Evolutionary conservation across 2,797 vertebrate genomes (phyloP).

Genomic region (Myotis findleyi): DNA sequence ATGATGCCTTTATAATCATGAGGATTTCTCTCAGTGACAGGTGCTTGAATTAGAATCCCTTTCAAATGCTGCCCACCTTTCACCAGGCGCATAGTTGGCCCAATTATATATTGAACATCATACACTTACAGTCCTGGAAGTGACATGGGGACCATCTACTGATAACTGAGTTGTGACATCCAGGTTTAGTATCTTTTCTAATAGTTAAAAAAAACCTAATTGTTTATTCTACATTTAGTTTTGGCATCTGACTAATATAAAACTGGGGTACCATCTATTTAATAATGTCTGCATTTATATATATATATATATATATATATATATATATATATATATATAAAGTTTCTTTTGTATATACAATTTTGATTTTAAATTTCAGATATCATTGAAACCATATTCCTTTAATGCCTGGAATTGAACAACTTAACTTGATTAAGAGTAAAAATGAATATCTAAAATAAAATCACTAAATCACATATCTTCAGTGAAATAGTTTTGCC

Average conservation of each 20-base stretch:
- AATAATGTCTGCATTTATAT: neutral
- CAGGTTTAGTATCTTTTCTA: no score
- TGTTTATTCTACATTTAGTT: no score
- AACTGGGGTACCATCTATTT: neutral
- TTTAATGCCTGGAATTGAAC: neutral
- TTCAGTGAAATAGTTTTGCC: neutral
- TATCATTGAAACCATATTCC: neutral
- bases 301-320: neutral
- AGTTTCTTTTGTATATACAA: neutral
- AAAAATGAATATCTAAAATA: no score
- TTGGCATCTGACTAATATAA: neutral
- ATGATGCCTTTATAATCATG: neutral
- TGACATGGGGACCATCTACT: no score
- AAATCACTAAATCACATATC: neutral
- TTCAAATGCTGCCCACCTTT: neutral
- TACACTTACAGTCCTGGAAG: neutral
- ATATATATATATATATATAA: neutral
- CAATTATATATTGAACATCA: neutral
- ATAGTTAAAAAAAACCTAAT: no score
- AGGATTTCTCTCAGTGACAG: neutral
- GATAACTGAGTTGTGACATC: no score
- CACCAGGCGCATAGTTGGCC: neutral
- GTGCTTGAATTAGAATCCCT: neutral
- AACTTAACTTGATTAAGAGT: no score
- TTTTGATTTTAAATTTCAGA: neutral